A percentile compares a stretch with the other conserved stretches of the same genome.
These are phyloP conservation scores for Apodemus speciosus DNA, from an alignment of 2,113 vertebrate species.

Conservation along the genomic window DNA sequence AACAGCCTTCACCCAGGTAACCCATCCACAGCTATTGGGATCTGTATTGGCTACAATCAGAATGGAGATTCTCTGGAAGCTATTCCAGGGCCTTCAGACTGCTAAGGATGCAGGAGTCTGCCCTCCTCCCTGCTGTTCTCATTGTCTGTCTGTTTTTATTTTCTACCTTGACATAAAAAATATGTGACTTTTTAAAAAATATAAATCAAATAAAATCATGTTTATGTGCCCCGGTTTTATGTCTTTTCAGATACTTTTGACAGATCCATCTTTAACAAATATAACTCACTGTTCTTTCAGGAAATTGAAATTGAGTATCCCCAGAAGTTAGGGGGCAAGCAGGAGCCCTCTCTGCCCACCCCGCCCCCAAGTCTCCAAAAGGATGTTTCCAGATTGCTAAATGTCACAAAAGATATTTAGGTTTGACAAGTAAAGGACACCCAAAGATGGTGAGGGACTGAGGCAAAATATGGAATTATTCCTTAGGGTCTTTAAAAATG, in stretches of 20 bases:
- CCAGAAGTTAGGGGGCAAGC: neutral
- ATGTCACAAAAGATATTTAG: slow-evolving; percentile 46
- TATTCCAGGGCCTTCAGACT: neutral
- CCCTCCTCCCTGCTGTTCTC: neutral
- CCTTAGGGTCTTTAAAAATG: neutral
- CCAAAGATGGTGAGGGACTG: neutral
- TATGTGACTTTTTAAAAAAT: neutral
- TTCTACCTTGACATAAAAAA: neutral
- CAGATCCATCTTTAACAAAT: neutral
- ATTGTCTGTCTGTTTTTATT: slow-evolving; percentile 13
- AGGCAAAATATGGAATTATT: slow-evolving; percentile 14
- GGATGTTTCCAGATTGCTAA: neutral
- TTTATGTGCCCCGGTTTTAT: neutral
- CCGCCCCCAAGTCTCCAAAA: neutral
- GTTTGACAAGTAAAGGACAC: slow-evolving; percentile 40
- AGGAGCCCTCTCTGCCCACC: neutral
- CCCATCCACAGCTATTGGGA: neutral
- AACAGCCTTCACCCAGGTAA: neutral
- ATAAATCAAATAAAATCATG: neutral
- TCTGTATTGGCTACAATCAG: neutral
- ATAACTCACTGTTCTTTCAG: neutral
- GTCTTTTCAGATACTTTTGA: slow-evolving; percentile 18
- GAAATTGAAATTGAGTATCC: neutral
- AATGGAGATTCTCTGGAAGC: neutral
- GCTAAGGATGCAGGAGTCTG: neutral